Conservation (phyloP, 2,113 vertebrate genomes). For the Pantherophis guttatus region DNA sequence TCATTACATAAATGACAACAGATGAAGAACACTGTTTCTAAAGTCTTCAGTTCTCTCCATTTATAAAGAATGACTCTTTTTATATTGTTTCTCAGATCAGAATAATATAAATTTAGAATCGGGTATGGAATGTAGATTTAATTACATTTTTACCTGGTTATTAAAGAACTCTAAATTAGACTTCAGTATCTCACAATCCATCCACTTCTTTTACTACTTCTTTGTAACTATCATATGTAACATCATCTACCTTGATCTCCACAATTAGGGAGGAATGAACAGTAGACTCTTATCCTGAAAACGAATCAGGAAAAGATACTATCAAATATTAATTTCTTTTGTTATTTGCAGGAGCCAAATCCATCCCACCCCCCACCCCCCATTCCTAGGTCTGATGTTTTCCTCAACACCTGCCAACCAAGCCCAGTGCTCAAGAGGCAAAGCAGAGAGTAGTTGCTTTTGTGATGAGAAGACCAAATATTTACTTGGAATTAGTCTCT, state of each 20-base stretch:
- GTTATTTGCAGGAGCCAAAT: neutral
- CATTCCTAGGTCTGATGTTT: neutral
- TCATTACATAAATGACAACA: neutral
- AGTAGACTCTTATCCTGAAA: neutral
- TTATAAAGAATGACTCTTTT: neutral
- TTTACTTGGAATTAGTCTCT: neutral
- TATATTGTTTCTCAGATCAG: neutral
- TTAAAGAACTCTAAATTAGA: neutral
- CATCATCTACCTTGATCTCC: neutral
- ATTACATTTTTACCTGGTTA: neutral
- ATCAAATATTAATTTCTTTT: neutral
- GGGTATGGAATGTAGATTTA: neutral
- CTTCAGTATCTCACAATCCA: neutral
- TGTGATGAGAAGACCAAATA: neutral
- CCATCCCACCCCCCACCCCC: no score
- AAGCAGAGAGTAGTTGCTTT: neutral
- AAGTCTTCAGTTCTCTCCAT: neutral
- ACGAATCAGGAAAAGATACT: neutral
- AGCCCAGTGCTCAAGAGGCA: neutral
- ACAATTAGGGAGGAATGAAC: neutral
- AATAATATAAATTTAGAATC: neutral
- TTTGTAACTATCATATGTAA: neutral
- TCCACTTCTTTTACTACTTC: neutral
- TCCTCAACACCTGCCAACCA: neutral
- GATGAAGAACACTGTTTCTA: neutral